A percentile compares a stretch with the other conserved stretches of the same genome.
Evolutionary conservation across 2,113 vertebrate genomes (phyloP).

Genomic region (Nettapus auritus): DNA sequence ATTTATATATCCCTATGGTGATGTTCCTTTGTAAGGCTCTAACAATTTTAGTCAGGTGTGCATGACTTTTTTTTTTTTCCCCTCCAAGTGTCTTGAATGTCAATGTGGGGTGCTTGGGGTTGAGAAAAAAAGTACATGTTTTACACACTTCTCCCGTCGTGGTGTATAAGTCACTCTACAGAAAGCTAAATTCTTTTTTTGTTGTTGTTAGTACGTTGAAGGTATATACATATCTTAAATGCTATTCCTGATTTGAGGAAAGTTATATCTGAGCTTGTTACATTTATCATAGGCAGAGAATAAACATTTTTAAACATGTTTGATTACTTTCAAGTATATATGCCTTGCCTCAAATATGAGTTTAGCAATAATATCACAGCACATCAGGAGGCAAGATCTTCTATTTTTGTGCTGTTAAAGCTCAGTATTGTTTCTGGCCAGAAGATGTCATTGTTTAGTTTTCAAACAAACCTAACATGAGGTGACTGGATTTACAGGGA

Average conservation of each 20-base stretch:
- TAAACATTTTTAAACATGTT: not conserved
- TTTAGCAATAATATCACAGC: not conserved
- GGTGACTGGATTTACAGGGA: not conserved
- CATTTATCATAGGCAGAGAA: not conserved
- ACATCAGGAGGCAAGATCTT: not conserved
- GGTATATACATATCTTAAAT: not conserved
- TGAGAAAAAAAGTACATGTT: not conserved
- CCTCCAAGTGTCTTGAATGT: not conserved
- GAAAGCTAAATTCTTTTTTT: not conserved
- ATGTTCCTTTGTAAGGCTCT: not conserved
- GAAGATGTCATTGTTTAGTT: not conserved
- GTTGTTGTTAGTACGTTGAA: not conserved
- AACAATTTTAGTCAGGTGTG: not conserved
- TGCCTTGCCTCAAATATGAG: not conserved
- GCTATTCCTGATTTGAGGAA: not conserved
- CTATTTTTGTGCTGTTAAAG: not conserved
- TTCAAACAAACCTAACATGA: not conserved
- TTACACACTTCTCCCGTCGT: no score
- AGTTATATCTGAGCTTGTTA: not conserved
- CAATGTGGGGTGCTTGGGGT: not conserved
- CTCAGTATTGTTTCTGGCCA: not conserved
- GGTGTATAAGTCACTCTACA: not conserved
- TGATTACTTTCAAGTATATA: not conserved
- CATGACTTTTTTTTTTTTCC: not conserved
- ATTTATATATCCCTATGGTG: not conserved